These are phyloP conservation scores for Aphidius ervi DNA, from an alignment of 1,140 invertebrate species.

Conservation along the genomic window DNA sequence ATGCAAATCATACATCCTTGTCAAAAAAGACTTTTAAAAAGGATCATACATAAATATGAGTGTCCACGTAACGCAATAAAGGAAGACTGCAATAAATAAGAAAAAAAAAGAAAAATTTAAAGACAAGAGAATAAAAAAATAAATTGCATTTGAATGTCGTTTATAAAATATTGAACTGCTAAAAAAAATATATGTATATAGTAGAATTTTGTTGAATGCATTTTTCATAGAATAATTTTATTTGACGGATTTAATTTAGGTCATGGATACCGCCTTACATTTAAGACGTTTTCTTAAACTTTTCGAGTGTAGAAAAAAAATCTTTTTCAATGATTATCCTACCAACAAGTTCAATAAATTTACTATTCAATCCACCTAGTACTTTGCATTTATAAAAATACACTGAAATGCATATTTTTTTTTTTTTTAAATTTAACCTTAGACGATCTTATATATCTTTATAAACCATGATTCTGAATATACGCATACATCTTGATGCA, in stretches of 20 bases:
- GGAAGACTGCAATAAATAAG: background rate
- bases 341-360: conserved; percentile 15
- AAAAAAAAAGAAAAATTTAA: conserved; percentile 8
- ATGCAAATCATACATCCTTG: conserved; percentile 21
- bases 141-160: background rate
- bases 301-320: conserved; percentile 1
- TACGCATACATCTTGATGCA: conserved; percentile 9
- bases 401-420: background rate
- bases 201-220: too few species aligned
- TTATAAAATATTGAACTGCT: too few species aligned
- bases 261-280: too few species aligned
- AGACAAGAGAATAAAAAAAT: conserved; percentile 13
- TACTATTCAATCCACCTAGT: conserved; percentile 3
- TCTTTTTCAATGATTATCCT: conserved; percentile 11
- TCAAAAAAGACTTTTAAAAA: too few species aligned
- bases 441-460: background rate
- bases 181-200: too few species aligned
- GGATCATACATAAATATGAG: conserved; percentile 32
- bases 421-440: conserved; percentile 3
- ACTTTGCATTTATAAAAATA: background rate
- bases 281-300: too few species aligned
- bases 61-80: conserved; percentile 28
- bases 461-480: background rate
- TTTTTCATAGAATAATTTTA: too few species aligned
- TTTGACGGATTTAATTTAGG: too few species aligned